Base-by-base conservation (phyloP, 2,888 invertebrate species). In the Dynastes grantii region DNA sequence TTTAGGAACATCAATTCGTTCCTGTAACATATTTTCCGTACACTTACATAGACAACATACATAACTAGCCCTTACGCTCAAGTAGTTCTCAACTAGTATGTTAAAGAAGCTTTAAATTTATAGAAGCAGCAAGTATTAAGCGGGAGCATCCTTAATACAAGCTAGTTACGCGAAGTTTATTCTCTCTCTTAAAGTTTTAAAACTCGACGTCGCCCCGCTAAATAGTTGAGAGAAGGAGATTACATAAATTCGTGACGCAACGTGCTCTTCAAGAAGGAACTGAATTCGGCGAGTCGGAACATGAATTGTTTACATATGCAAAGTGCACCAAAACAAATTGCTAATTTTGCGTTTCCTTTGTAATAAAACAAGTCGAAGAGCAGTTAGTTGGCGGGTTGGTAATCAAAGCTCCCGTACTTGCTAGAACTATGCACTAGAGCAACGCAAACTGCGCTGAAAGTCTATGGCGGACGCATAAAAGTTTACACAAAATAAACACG, bases 241-340 rank as follows among this genome's bases (percentile, higher is more conserved):
- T 73, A 61, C 58, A 73, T 58, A 73, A 73, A 73, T 73, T 73
- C 6, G 53, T 45, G 32, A 37, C 32, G 32, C 32, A 37, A 37
- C 32, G 32, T 37, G 32, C 32, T 37, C 32, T 37, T 37, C 32
- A 37, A 37, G 32, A 5, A 37, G 11, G 27, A 40, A 53, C n/a
- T 16, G 37, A 16, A 16, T 16, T 37, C 13, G 6, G 55, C 40
- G 61, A 40, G 11, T 37, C 13, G 65, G 16, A 32, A 49, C 67
- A 68, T 68, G 58, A 73, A 73, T 73, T 73, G 73, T 73, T 73
- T 73, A 40, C 58, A 58, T 73, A 73, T 70, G 70, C 70, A 32
- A 70, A 70, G 55, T 51, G 16, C n/a, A 16, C 27, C 29, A 53
- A 53, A 70, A 70, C 70, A 53, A 70, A 70, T 70, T 53, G 29